phyloP scores from a whole-genome alignment of 2,797 vertebrate genomes.

The Cynopterus sphinx region DNA sequence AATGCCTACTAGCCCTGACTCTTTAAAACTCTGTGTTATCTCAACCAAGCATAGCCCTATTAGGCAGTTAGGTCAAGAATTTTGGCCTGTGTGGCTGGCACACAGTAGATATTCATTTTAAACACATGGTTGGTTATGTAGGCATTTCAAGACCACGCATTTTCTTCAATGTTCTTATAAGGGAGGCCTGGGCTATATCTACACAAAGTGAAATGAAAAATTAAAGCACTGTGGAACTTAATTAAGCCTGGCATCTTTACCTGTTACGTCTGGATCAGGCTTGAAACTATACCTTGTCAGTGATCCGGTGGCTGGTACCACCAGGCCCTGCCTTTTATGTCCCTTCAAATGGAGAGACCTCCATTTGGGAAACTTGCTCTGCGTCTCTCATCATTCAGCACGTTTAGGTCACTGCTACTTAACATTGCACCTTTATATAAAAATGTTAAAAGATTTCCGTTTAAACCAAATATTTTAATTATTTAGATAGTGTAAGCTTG shows the following conservation, averaged over 20 bases:
- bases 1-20: neutral
- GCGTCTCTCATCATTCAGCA: neutral
- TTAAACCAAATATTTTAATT: conserved; percentile 5
- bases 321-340: neutral
- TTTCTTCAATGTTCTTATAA: neutral
- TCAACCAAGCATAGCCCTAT: neutral
- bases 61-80: neutral
- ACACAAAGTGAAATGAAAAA: neutral
- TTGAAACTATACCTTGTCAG: neutral
- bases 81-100: neutral
- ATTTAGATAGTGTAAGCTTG: neutral
- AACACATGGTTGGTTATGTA: neutral
- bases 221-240: neutral
- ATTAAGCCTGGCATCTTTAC: neutral
- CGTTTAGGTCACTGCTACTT: neutral
- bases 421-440: neutral
- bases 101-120: neutral
- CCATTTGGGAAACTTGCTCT: neutral
- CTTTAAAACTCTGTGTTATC: neutral
- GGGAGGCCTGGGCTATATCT: neutral
- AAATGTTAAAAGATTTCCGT: neutral
- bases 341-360: neutral
- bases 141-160: neutral
- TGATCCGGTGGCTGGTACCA: too few relatives aligned
- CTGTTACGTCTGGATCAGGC: neutral